Evolutionary conservation across 2,888 invertebrate genomes (phyloP).

Genomic region (Lapara coniferarum): DNA sequence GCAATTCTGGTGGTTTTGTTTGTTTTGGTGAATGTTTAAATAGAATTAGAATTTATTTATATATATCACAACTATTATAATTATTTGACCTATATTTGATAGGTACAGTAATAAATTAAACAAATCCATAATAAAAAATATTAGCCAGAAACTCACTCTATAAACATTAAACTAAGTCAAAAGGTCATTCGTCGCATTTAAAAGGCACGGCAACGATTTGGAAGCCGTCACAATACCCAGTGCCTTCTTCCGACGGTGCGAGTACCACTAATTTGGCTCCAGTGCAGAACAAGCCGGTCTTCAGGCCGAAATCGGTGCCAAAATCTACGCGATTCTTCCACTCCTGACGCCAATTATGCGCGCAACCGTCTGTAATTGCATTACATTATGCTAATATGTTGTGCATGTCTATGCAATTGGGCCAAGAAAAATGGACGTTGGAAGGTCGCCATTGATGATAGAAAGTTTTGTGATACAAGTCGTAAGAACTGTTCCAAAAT

Average conservation of each 20-base stretch:
- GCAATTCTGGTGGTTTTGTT: conserved; percentile 26
- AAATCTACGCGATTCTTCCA: conserved; percentile 56
- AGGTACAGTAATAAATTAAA: too few species aligned
- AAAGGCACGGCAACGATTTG: conserved; percentile 42
- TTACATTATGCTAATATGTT: conserved; percentile 63
- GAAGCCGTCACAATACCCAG: conserved; percentile 48
- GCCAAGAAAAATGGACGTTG: background rate
- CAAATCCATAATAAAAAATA: background rate
- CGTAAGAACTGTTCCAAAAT: too few species aligned
- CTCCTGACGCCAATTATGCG: conserved; percentile 52
- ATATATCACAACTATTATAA: too few species aligned
- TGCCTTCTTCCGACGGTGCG: conserved; percentile 45
- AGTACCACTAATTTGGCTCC: conserved; percentile 66
- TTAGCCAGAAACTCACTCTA: background rate
- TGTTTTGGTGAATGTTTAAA: conserved; percentile 21
- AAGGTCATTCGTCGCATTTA: conserved; percentile 37
- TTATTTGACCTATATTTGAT: too few species aligned
- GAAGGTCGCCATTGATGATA: background rate
- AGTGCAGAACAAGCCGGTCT: conserved; percentile 46
- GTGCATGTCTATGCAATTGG: conserved; percentile 13
- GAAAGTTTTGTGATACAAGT: background rate
- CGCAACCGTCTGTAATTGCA: conserved; percentile 56
- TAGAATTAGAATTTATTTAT: background rate
- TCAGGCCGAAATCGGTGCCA: conserved; percentile 59
- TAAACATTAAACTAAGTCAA: background rate